phyloP scores from a whole-genome alignment of 2,113 vertebrate species.

The Aldabrachelys gigantea region DNA sequence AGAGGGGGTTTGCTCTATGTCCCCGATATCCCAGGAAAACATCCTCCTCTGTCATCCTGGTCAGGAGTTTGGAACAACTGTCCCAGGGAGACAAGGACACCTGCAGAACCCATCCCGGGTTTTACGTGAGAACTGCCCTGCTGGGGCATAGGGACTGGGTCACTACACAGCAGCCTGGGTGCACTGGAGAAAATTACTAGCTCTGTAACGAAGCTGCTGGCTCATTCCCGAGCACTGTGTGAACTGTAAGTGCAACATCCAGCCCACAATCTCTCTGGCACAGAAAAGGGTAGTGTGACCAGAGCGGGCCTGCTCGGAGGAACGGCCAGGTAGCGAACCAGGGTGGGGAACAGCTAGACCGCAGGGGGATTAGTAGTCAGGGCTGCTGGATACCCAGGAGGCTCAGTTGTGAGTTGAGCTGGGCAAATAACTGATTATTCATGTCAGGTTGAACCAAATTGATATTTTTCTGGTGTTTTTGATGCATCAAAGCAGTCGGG shows the following conservation, averaged over 20 bases:
- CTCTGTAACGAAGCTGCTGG: background rate
- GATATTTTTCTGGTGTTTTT: background rate
- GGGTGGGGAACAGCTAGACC: too few relatives aligned
- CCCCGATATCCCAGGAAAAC: background rate
- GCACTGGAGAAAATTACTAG: background rate
- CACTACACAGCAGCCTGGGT: background rate
- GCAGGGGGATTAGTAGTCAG: background rate
- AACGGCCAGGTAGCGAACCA: too few relatives aligned
- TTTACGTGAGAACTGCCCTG: background rate
- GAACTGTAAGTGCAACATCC: background rate
- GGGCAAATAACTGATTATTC: background rate
- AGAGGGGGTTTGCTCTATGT: background rate
- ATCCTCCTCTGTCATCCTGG: background rate
- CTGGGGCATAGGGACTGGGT: background rate
- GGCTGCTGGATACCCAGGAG: background rate
- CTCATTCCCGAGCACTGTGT: too few relatives aligned
- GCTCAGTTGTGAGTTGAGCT: background rate
- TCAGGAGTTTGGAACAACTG: background rate
- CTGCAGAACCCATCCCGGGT: background rate
- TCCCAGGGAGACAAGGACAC: background rate
- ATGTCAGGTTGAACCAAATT: background rate
- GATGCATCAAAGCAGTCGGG: background rate
- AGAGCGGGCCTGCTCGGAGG: background rate
- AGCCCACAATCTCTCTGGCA: background rate
- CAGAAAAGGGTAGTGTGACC: background rate